Percentiles rank a stretch among this genome's conserved stretches.
phyloP scores from a whole-genome alignment of 2,113 vertebrate genomes.

The Serinus canaria region DNA sequence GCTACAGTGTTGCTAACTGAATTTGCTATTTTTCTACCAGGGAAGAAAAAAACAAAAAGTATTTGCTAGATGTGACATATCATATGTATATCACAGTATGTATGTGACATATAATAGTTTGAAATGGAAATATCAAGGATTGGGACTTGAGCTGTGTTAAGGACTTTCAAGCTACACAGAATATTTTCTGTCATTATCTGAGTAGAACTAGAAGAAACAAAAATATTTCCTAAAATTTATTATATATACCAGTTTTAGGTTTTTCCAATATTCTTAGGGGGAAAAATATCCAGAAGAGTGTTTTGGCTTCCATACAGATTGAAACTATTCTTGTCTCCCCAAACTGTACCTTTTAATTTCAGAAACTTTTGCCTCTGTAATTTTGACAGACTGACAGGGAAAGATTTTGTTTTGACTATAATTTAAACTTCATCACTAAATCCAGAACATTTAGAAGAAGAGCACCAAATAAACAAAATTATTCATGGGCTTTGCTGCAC shows the following conservation, averaged over 20 bases:
- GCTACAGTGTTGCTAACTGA: not conserved
- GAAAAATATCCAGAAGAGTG: not conserved
- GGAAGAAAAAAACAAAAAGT: not conserved
- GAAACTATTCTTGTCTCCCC: not conserved
- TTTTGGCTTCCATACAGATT: not conserved
- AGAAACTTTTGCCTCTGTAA: slow-evolving; percentile 2
- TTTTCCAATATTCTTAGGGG: not conserved
- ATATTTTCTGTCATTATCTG: not conserved
- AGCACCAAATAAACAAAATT: not conserved
- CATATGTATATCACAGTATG: not conserved
- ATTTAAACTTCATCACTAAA: not conserved
- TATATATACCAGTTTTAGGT: not conserved
- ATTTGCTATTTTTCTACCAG: not conserved
- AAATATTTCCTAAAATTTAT: not conserved
- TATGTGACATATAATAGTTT: not conserved
- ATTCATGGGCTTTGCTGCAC: not conserved
- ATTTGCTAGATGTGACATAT: not conserved
- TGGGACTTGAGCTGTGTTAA: not conserved
- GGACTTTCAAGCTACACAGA: not conserved
- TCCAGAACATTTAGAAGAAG: not conserved
- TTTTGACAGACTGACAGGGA: not conserved
- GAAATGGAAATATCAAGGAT: not conserved
- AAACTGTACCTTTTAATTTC: not conserved
- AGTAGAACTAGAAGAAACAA: not conserved
- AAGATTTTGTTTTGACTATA: not conserved